Evolutionary conservation across 1,140 invertebrate species (phyloP), one percentile per base, ranked within the genome.

Genomic region (Drosophila malerkotliana): DNA sequence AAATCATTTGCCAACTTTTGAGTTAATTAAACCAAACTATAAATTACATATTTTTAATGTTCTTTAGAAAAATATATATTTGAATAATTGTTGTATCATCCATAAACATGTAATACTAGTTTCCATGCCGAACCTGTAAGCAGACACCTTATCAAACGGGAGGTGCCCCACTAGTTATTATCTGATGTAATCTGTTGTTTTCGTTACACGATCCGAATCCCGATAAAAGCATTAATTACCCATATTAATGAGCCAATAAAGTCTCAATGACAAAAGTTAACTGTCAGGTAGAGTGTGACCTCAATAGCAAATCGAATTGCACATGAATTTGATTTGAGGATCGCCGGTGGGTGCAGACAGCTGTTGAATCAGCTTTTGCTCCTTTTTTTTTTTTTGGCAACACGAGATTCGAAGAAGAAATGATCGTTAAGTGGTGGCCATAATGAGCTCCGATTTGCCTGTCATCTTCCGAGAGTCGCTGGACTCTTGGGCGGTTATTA

Each of bases 101-200:
- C 12, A 21, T 21, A 18, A 5, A 32, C 34, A 39, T 9, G 30
- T 12, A 18, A n/a, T 18, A 37, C 8, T n/a, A 37, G 15, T 58
- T 67, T 32, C 1, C 32, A 30, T 47, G 26, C 26, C 15, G 34
- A n/a, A 26, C 30, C 21, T 55, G 24, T 68, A 14, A 56, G 45
- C 28, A 44, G 10, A 64, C 30, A 47, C 26, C 12, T 39, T 69
- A 69, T 69, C 66, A 57, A 28, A 10, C 18, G 34, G 34, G 12
- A 37, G 34, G 34, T 9, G 18, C 51, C 68, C n/a, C 9, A 30
- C 44, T 28, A 21, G 32, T 26, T 48, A 77, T n/a, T 76, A 59
- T 55, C 78, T 90, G 77, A 87, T 90, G 77, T 87, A 90, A 90
- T 90, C 62, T 28, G 39, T 58, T 81, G 74, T 87, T 82, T 82